Evolutionary conservation across 1,140 invertebrate genomes (phyloP).

Genomic region (Aphidius ervi): DNA sequence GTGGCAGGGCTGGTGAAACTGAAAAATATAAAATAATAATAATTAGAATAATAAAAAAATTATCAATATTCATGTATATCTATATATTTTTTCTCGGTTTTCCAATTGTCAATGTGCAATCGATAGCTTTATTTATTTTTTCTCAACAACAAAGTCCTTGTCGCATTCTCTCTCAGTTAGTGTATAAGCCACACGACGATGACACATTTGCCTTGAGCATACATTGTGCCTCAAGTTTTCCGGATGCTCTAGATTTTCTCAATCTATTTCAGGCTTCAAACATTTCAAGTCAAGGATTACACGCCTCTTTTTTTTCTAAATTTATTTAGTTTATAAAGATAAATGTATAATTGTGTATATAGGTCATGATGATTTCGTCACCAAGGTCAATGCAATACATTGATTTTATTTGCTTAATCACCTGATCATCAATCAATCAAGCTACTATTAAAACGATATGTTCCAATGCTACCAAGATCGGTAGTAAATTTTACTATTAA

Average conservation of each 20-base stretch:
- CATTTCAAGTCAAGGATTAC: not conserved
- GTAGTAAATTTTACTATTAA: no score
- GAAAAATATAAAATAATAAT: constrained; percentile 21
- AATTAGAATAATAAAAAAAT: constrained; percentile 1
- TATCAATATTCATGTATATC: not conserved
- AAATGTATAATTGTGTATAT: no score
- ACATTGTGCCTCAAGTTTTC: constrained; percentile 12
- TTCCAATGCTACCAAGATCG: no score
- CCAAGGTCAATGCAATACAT: no score
- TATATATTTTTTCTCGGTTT: no score
- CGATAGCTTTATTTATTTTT: no score
- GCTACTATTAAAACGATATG: no score
- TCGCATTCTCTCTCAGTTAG: constrained; percentile 8
- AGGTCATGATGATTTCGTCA: no score
- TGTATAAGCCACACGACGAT: not conserved
- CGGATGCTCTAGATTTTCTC: constrained; percentile 26
- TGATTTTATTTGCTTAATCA: no score
- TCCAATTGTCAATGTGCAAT: no score
- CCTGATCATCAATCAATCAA: no score
- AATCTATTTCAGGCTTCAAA: constrained; percentile 6
- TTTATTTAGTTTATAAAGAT: not conserved
- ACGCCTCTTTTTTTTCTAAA: not conserved
- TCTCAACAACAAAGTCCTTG: constrained; percentile 7
- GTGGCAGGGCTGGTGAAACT: constrained; percentile 32
- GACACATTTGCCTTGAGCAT: not conserved